phyloP scores from a whole-genome alignment of 92 coral and sea anemone species.

The Parazoanthus atlanticus region DNA sequence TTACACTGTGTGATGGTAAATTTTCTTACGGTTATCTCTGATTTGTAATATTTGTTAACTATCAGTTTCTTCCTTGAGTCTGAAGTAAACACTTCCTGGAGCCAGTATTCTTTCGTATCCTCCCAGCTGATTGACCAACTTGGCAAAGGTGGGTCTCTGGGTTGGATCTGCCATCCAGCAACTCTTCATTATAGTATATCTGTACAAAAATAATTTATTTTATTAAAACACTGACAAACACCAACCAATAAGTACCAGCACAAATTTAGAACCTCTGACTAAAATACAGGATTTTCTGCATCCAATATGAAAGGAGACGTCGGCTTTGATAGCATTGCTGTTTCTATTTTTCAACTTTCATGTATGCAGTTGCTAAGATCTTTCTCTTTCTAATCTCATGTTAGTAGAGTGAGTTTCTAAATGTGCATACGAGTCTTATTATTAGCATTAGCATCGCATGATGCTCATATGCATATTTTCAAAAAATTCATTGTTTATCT shows the following conservation, averaged over 20 bases:
- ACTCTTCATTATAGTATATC: conserved; percentile 65
- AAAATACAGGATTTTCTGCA: not conserved
- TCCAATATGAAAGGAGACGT: no score
- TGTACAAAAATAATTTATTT: conserved; percentile 12
- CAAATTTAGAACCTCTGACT: not conserved
- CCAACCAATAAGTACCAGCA: not conserved
- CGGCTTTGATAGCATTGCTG: no score
- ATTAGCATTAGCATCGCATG: no score
- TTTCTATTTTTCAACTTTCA: no score
- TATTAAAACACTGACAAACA: not conserved
- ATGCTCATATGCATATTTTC: no score
- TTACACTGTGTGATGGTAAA: not conserved
- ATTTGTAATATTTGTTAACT: not conserved
- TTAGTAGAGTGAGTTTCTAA: no score
- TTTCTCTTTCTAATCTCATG: no score
- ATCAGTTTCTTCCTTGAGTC: conserved; percentile 1
- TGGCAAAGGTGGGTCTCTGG: conserved; percentile 73
- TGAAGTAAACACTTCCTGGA: conserved; percentile 29
- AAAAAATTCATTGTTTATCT: no score
- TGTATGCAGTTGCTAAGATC: no score
- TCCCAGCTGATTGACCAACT: conserved; percentile 60
- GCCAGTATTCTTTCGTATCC: conserved; percentile 45
- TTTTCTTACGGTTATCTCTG: not conserved
- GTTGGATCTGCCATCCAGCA: conserved; percentile 64
- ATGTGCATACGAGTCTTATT: no score